Conservation (phyloP, 2,888 invertebrate species). For the Crossocerus cetratus region DNA sequence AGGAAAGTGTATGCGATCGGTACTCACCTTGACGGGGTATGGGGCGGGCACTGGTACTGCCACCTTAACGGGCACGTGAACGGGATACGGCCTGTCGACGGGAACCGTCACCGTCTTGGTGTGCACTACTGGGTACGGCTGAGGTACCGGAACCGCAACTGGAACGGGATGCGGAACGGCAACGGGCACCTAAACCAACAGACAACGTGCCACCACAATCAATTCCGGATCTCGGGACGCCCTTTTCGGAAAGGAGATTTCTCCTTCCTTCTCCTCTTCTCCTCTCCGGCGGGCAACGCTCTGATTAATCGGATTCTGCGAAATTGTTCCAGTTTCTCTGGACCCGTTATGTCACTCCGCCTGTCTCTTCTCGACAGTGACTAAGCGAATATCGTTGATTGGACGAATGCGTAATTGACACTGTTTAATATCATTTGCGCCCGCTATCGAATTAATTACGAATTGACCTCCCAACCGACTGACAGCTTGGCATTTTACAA, state of each 20-base stretch:
- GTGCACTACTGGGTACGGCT: slow-evolving; percentile 77
- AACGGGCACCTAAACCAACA: slow-evolving; percentile 73
- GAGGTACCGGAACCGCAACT: slow-evolving; percentile 78
- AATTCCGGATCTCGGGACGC: too few relatives aligned
- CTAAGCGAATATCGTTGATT: too few relatives aligned
- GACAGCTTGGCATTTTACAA: too few relatives aligned
- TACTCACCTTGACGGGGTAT: slow-evolving; percentile 78
- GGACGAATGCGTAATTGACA: not conserved
- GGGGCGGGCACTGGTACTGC: slow-evolving; percentile 78
- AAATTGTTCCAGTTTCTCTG: too few relatives aligned
- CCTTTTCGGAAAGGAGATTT: too few relatives aligned
- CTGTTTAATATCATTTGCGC: not conserved
- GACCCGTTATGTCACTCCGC: slow-evolving; percentile 1
- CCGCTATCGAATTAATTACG: not conserved
- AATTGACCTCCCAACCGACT: too few relatives aligned
- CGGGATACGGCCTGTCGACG: slow-evolving; percentile 78
- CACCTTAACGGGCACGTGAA: slow-evolving; percentile 78
- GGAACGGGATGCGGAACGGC: slow-evolving; percentile 78
- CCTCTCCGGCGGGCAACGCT: too few relatives aligned
- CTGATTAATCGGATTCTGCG: too few relatives aligned
- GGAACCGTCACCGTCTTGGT: slow-evolving; percentile 76
- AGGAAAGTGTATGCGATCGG: too few relatives aligned
- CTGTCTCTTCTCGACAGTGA: not conserved
- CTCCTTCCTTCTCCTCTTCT: too few relatives aligned
- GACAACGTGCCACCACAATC: not conserved